Conservation (phyloP, 2,797 vertebrate genomes). For the Gallirallus australis region DNA sequence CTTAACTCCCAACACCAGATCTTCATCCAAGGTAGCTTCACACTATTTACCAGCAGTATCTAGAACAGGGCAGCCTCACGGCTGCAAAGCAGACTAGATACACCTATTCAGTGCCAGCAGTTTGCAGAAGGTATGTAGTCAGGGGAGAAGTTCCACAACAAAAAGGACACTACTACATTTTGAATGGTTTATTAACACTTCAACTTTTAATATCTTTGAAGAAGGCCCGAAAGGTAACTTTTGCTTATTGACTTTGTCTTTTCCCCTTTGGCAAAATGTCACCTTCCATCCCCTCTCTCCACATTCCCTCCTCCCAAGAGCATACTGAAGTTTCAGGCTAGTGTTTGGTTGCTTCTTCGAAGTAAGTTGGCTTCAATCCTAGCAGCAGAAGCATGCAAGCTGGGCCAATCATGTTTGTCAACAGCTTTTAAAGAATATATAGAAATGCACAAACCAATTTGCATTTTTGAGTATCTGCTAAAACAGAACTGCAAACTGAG, state of each 20-base stretch:
- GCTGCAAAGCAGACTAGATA: fast-evolving
- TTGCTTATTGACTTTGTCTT: conserved; percentile 52
- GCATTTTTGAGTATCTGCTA: conserved; percentile 7
- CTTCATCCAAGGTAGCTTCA: neutral
- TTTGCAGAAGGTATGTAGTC: neutral
- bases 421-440: conserved; percentile 27
- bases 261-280: conserved; percentile 39
- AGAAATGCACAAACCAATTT: conserved; percentile 5
- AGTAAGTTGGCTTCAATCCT: conserved; percentile 15
- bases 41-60: neutral
- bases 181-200: conserved; percentile 70
- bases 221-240: conserved; percentile 66
- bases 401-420: neutral
- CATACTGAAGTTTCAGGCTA: conserved; percentile 7
- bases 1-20: neutral
- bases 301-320: neutral
- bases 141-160: conserved; percentile 50
- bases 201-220: conserved; percentile 53
- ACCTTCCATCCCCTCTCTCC: conserved; percentile 14
- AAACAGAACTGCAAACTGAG: conserved; percentile 7
- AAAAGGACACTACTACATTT: conserved; percentile 61
- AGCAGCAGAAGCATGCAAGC: conserved; percentile 60
- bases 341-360: conserved; percentile 26
- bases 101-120: neutral
- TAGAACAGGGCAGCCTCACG: neutral